phyloP scores from a whole-genome alignment of 1,140 invertebrate genomes.

The Orius insidiosus region DNA sequence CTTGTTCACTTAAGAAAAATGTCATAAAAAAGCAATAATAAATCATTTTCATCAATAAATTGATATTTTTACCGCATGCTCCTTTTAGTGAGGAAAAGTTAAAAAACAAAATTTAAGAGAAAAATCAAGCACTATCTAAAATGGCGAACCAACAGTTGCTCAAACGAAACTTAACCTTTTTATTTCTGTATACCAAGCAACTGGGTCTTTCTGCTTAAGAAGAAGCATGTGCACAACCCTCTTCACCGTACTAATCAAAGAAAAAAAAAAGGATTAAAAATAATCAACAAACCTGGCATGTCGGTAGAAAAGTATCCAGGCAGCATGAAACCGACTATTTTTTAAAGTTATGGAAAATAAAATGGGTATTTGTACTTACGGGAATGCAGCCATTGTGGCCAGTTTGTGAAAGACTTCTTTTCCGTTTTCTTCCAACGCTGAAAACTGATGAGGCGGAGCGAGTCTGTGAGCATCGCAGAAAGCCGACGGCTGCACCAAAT shows the following conservation, averaged over 20 bases:
- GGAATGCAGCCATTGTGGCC: conserved; percentile 96
- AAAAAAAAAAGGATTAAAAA: conserved; percentile 19
- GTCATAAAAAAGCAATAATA: conserved; percentile 17
- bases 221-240: no score
- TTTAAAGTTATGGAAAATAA: no score
- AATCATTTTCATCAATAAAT: no score
- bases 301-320: conserved; percentile 80
- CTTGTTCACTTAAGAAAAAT: conserved; percentile 19
- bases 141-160: no score
- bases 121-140: no score
- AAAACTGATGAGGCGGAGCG: conserved; percentile 77
- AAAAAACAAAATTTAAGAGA: no score
- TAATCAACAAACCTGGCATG: conserved; percentile 19
- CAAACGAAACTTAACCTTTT: conserved; percentile 7
- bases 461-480: conserved; percentile 91
- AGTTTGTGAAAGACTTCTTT: conserved; percentile 87
- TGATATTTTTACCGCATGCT: no score
- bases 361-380: no score
- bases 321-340: conserved; percentile 82
- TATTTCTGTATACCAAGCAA: conserved; percentile 15
- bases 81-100: no score
- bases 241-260: conserved; percentile 20
- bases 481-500: conserved; percentile 73
- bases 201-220: conserved; percentile 6
- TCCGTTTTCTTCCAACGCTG: conserved; percentile 40